Evolutionary conservation across 64 coral and sea anemone species (phyloP), one percentile per base, ranked within the genome.

Genomic region (Exaiptasia diaphana): DNA sequence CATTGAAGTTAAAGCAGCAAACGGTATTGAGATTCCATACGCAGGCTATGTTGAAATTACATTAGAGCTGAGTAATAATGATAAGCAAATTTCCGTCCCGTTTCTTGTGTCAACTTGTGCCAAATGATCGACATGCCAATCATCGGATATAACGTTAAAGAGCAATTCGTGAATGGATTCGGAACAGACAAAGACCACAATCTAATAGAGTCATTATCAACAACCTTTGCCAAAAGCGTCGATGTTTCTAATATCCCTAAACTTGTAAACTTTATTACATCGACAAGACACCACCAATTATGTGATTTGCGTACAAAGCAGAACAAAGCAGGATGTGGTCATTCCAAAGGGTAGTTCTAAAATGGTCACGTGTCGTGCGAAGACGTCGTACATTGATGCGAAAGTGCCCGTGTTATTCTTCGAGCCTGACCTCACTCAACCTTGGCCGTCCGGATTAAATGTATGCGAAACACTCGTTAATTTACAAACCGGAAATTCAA

Each of bases 301-400:
- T 88, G 85, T 88, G 63, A 49, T 22, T 67, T 88, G 44, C 78
- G 74, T 79, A 68, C 76, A 88, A n/a, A n/a, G n/a, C n/a, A n/a
- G n/a, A n/a, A 79, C 44, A 28, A 88, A 79, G 50, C 67, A 64
- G 36, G 37, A 50, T 79, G 74, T 79, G 41, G 49, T 79, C 24
- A 67, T 88, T 57, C 73, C 36, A 30, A 88, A 88, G 71, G 32
- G 29, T 57, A 59, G 75, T 59, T 78, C 75, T 57, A 31, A 76
- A 15, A 75, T 49, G 48, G 71, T 86, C 42, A 64, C 53, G 56
- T 86, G 83, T 35, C 64, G 42, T 39, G 73, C 41, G 29, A 78
- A 57, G 37, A 79, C 74, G 40, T 61, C 57, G 31, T 53, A 50
- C 44, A 52, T 64, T 87, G 64, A 83, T 69, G 38, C 42, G 42